phyloP scores from a whole-genome alignment of 2,797 vertebrate species.

The Myotis planiceps region DNA sequence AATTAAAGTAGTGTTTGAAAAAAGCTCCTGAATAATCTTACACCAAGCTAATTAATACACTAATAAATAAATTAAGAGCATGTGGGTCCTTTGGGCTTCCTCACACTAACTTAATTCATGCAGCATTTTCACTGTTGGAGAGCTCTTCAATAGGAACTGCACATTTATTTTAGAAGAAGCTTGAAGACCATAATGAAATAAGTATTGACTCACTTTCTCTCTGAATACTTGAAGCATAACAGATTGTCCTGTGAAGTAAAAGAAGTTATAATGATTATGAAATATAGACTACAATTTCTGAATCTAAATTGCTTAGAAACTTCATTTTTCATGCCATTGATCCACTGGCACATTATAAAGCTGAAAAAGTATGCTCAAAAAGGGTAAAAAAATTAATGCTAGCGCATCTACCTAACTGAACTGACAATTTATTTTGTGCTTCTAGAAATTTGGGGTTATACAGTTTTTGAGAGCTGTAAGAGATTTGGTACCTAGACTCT shows the following conservation, averaged over 20 bases:
- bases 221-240: slow-evolving; percentile 18
- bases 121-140: background rate
- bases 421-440: background rate
- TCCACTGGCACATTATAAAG: background rate
- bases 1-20: background rate
- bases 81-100: background rate
- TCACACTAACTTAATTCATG: background rate
- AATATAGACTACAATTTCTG: background rate
- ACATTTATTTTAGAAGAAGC: slow-evolving; percentile 17
- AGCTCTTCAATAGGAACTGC: background rate
- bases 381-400: background rate
- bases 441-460: background rate
- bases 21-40: background rate
- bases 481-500: background rate
- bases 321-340: slow-evolving; percentile 5
- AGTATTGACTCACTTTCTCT: slow-evolving; percentile 38
- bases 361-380: background rate
- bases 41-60: background rate
- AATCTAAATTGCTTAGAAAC: slow-evolving; percentile 20
- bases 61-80: background rate
- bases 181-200: background rate
- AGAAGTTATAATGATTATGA: slow-evolving; percentile 38
- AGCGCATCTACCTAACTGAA: background rate
- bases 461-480: background rate
- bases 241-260: slow-evolving; percentile 7